A percentile compares a stretch with the other conserved stretches of the same genome.
Conservation (phyloP, 35 echinoderm and acorn worm species). For the Chiridota heheva region DNA sequence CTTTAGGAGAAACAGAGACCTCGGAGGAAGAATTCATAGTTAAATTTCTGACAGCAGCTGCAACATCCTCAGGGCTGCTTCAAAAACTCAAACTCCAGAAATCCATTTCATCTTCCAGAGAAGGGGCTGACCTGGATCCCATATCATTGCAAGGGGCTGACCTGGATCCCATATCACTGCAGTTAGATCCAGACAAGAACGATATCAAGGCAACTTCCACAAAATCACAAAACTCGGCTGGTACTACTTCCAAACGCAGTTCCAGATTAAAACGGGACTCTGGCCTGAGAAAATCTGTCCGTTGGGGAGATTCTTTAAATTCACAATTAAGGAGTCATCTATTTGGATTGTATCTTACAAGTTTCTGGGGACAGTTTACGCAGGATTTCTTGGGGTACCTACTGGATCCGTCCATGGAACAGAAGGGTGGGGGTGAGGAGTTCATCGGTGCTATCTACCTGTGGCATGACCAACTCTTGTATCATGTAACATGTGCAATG, state of each 20-base stretch:
- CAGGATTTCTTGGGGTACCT: constrained; percentile 50
- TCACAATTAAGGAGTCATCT: constrained; percentile 46
- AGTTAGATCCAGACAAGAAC: too few relatives aligned
- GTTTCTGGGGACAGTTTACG: constrained; percentile 67
- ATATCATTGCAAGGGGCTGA: constrained; percentile 13
- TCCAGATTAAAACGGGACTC: constrained; percentile 44
- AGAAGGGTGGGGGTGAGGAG: constrained; percentile 44
- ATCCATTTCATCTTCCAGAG: not conserved
- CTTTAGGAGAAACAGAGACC: constrained; percentile 55
- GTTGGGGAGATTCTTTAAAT: constrained; percentile 87
- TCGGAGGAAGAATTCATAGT: constrained; percentile 80
- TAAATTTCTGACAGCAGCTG: constrained; percentile 65
- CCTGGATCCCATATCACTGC: not conserved
- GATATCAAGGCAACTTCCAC: too few relatives aligned
- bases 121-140: constrained; percentile 5
- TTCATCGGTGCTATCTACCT: constrained; percentile 50
- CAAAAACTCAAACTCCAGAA: constrained; percentile 59
- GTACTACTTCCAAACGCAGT: too few relatives aligned
- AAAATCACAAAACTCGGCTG: too few relatives aligned
- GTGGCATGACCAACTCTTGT: constrained; percentile 46
- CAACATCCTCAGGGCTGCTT: constrained; percentile 71
- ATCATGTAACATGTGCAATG: too few relatives aligned
- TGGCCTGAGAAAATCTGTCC: constrained; percentile 65
- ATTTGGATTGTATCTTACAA: constrained; percentile 59
- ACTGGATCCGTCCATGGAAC: constrained; percentile 44